phyloP scores from a whole-genome alignment of 2,113 vertebrate genomes.

The Alectura lathami region DNA sequence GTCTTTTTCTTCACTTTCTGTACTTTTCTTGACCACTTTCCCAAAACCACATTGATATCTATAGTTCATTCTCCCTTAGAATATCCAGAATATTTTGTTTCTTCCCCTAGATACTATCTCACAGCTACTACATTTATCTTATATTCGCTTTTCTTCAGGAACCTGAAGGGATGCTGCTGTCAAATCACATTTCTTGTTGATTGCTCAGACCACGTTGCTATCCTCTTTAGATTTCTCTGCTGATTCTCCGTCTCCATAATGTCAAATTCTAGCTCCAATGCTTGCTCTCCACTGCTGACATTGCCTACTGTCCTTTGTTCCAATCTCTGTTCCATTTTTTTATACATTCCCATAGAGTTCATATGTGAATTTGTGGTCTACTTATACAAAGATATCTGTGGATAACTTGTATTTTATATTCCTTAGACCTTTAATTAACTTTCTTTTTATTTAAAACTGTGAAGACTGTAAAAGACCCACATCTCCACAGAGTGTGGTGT shows the following conservation, averaged over 20 bases:
- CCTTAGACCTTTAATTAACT: background rate
- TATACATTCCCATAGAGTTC: background rate
- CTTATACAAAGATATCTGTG: background rate
- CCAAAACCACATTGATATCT: background rate
- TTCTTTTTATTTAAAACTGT: background rate
- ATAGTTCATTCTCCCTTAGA: background rate
- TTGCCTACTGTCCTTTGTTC: background rate
- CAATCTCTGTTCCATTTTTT: background rate
- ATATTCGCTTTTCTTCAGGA: background rate
- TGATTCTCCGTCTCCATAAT: background rate
- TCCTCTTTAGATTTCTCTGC: background rate
- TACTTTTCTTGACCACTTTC: background rate
- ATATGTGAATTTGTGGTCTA: background rate
- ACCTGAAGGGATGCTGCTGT: background rate
- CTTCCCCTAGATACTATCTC: background rate
- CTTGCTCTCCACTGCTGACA: background rate
- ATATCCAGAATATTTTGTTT: background rate
- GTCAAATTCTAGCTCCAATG: background rate
- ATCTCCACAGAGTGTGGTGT: background rate
- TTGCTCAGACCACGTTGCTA: background rate
- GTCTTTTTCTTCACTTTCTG: background rate
- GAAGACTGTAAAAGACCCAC: background rate
- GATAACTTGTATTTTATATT: background rate
- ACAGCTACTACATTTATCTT: background rate
- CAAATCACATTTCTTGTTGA: background rate